Evolutionary conservation across 1,140 invertebrate species (phyloP).

Genomic region (Pogonomyrmex californicus): DNA sequence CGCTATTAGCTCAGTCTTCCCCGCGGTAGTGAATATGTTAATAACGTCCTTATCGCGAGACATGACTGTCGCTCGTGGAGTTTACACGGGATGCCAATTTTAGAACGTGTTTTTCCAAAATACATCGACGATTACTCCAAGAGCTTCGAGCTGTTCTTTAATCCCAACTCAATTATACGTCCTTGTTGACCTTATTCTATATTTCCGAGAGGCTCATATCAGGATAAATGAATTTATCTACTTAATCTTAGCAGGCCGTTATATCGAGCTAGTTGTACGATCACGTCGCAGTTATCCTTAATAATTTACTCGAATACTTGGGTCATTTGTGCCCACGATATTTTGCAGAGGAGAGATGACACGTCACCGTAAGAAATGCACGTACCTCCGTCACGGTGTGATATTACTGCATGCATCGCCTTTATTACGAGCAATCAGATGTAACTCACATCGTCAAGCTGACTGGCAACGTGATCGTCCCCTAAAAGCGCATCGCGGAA

Average conservation of each 20-base stretch:
- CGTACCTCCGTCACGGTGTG: constrained; percentile 15
- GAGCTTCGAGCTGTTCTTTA: background rate
- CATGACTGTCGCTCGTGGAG: background rate
- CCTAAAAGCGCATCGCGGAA: constrained; percentile 28
- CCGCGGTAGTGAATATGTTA: too few relatives aligned
- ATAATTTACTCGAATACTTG: constrained; percentile 34
- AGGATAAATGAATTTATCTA: constrained; percentile 2
- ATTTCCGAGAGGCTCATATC: background rate
- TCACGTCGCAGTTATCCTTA: background rate
- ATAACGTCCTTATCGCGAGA: background rate
- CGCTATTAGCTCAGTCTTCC: too few relatives aligned
- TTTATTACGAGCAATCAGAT: constrained; percentile 57
- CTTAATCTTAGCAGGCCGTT: background rate
- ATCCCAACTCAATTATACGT: background rate
- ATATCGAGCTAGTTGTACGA: background rate
- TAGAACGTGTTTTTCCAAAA: background rate
- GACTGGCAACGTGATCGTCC: background rate
- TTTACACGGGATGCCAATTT: background rate
- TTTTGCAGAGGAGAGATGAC: constrained; percentile 40
- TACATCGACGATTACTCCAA: background rate
- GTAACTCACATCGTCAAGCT: constrained; percentile 31
- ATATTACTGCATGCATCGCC: background rate
- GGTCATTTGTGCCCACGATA: background rate
- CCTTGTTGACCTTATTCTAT: background rate
- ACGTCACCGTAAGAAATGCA: constrained; percentile 36